Conservation (phyloP, 2,797 vertebrate species). For the Pseudochirops cupreus region DNA sequence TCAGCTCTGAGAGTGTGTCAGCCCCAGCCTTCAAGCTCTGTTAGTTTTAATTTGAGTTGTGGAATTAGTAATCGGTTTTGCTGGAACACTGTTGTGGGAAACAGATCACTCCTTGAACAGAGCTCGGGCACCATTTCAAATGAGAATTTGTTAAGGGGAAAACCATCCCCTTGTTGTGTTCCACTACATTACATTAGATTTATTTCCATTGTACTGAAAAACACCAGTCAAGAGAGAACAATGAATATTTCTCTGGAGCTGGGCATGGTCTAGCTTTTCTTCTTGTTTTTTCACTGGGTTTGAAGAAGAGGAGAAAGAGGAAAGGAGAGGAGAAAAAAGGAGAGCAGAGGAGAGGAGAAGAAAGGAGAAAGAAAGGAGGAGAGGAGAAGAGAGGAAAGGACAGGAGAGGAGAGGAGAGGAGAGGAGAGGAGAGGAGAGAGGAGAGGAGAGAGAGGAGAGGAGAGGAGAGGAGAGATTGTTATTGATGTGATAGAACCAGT, state of each 20-base stretch:
- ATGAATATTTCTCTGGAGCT: slow-evolving; percentile 63
- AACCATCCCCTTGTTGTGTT: slow-evolving; percentile 84
- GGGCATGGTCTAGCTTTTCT: slow-evolving; percentile 31
- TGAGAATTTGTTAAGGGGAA: slow-evolving; percentile 87
- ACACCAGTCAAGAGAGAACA: slow-evolving; percentile 79
- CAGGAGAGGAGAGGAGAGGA: too few relatives aligned
- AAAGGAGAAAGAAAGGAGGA: rapidly evolving
- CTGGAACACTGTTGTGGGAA: slow-evolving; percentile 86
- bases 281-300: slow-evolving; percentile 64
- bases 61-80: slow-evolving; percentile 89
- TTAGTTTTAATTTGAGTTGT: slow-evolving; percentile 89
- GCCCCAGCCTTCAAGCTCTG: slow-evolving; percentile 88
- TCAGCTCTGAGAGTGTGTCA: slow-evolving; percentile 78
- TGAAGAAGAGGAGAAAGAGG: slow-evolving; percentile 2
- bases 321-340: too few relatives aligned
- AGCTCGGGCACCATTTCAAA: slow-evolving; percentile 86
- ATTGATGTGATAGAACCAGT: background rate
- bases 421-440: too few relatives aligned
- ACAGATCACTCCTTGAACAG: slow-evolving; percentile 84
- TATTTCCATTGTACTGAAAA: slow-evolving; percentile 87
- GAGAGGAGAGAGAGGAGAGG: rapidly evolving
- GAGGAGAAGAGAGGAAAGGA: rapidly evolving
- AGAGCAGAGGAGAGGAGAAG: too few relatives aligned
- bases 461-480: too few relatives aligned
- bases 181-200: slow-evolving; percentile 88